Evolutionary conservation across 2,888 invertebrate genomes (phyloP), one percentile per base, ranked within the genome.

Genomic region (Pomacea canaliculata): DNA sequence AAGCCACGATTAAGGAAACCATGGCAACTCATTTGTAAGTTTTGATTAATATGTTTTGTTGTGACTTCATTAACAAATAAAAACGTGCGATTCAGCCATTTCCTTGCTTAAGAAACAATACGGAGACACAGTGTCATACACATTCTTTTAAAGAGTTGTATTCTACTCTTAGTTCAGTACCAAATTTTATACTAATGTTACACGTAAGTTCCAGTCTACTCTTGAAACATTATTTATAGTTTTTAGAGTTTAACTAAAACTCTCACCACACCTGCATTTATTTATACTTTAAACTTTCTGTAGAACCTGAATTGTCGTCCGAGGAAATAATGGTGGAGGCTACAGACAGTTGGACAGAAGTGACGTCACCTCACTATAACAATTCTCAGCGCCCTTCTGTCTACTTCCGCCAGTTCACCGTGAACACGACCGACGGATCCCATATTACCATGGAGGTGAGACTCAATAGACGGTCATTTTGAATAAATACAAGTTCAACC

Each of bases 221-320:
- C 23, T n/a, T 13, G 49, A 69, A 37, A 69, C 23, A 69, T 46
- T 49, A 48, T 18, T 18, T 69, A n/a, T 66, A 37, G 37, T 37
- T 5, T 37, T 37, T 0, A 23, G 0, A 23, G 23, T 23, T 23
- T 23, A 23, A 23, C 23, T 23, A 23, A 37, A 5, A 37, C 5
- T 37, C 37, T 37, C 37, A 37, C 5, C 37, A 37, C 37, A 3
- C 37, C 37, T 37, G 37, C 3, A 37, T 1, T 37, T 37, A 37
- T 37, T 37, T 37, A 37, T 37, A 37, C 37, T 37, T 37, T 37
- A 37, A 37, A 37, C 37, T 37, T 16, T 56, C 48, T 59, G 46
- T 76, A 79, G 79, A 75, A 70, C 48, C 62, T 62, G 79, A 77
- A 59, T 69, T 79, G 27, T 75, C 77, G 19, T 59, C 37, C 48